phyloP scores from a whole-genome alignment of 1,140 invertebrate genomes.

The Bombus superbus region DNA sequence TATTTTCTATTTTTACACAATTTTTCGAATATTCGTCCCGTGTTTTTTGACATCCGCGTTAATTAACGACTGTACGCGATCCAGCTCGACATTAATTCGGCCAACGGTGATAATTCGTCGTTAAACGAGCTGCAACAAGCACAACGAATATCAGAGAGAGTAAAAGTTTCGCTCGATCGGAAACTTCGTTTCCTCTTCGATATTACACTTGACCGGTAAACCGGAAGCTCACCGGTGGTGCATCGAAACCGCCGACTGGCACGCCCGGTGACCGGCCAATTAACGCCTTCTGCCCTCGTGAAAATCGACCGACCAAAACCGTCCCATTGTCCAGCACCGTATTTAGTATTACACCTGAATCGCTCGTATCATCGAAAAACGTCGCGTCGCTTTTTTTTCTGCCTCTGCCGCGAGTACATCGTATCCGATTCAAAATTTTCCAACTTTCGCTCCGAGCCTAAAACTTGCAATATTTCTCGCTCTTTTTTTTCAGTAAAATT shows the following conservation, averaged over 20 bases:
- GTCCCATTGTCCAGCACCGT: not conserved
- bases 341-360: slow-evolving; percentile 13
- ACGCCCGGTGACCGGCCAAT: slow-evolving; percentile 6
- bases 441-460: too few species aligned
- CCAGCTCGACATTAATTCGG: not conserved
- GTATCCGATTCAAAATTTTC: not conserved
- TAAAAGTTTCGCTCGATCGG: not conserved
- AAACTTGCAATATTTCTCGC: too few species aligned
- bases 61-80: not conserved
- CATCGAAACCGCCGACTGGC: slow-evolving; percentile 21
- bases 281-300: slow-evolving; percentile 12
- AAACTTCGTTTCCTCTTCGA: not conserved
- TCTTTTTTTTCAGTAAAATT: too few species aligned
- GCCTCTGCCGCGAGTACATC: not conserved
- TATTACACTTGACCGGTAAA: slow-evolving; percentile 3
- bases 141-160: not conserved
- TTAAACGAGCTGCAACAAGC: not conserved
- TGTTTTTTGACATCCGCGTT: not conserved
- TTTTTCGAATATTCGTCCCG: not conserved
- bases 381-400: not conserved
- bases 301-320: slow-evolving; percentile 8
- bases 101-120: not conserved
- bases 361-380: not conserved
- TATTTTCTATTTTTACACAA: not conserved
- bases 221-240: not conserved